phyloP scores from a whole-genome alignment of 2,888 invertebrate genomes.

The Ormyrus thymus region DNA sequence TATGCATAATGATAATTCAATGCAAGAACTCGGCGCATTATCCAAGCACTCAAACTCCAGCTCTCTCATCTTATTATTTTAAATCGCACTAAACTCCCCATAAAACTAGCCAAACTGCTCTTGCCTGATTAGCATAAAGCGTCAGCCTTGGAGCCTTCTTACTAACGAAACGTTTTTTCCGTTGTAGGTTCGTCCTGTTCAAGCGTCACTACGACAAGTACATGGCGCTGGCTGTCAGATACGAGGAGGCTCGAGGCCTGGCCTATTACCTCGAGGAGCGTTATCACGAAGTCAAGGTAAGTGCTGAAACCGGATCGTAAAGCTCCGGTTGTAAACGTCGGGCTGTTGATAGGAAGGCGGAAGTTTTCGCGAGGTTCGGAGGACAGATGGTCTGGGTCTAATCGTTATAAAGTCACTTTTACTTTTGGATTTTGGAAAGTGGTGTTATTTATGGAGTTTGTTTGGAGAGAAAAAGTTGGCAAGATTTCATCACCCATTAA shows the following conservation, averaged over 20 bases:
- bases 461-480: too few relatives aligned
- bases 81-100: not conserved
- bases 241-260: constrained; percentile 79
- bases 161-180: constrained; percentile 25
- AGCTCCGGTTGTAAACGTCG: too few relatives aligned
- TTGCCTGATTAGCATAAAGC: not conserved
- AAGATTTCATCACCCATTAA: too few relatives aligned
- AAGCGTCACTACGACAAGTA: constrained; percentile 81
- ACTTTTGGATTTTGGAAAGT: not conserved
- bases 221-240: constrained; percentile 79
- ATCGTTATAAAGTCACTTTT: not conserved
- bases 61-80: too few relatives aligned
- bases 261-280: constrained; percentile 81
- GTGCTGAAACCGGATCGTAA: not conserved
- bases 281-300: constrained; percentile 81
- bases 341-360: too few relatives aligned
- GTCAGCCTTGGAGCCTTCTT: not conserved
- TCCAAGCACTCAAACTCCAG: too few relatives aligned
- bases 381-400: not conserved
- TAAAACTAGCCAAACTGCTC: too few relatives aligned
- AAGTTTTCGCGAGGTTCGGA: too few relatives aligned
- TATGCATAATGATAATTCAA: too few relatives aligned
- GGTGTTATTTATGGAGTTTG: too few relatives aligned
- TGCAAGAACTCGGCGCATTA: too few relatives aligned
- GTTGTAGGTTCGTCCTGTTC: constrained; percentile 79